These are phyloP conservation scores for Rousettus madagascariensis DNA, from an alignment of 2,797 vertebrate species.

Conservation along the genomic window DNA sequence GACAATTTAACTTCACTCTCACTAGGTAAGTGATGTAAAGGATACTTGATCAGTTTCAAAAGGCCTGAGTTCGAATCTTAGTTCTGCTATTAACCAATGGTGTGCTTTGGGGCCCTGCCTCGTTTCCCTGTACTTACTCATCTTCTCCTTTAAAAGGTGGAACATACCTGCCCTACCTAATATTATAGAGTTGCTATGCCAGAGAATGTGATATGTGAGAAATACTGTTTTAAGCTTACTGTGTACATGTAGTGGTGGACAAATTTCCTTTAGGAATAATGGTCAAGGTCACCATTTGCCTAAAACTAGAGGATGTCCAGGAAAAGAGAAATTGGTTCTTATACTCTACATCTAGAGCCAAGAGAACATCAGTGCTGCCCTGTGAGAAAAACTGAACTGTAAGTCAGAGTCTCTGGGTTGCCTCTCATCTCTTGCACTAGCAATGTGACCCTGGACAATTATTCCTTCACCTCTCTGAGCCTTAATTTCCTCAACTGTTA, in stretches of 20 bases:
- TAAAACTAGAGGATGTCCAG: background rate
- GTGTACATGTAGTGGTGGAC: background rate
- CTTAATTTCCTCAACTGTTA: constrained; percentile 19
- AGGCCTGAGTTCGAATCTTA: background rate
- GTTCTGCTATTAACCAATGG: background rate
- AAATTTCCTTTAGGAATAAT: background rate
- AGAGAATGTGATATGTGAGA: background rate
- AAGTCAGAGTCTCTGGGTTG: background rate
- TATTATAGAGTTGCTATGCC: background rate
- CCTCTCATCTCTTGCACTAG: background rate
- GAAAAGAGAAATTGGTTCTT: background rate
- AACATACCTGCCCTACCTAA: background rate
- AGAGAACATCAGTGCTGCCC: background rate
- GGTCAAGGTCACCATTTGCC: background rate
- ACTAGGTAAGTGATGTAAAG: background rate
- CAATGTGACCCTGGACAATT: background rate
- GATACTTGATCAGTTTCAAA: background rate
- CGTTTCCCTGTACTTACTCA: background rate
- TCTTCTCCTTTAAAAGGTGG: background rate
- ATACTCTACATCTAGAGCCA: background rate
- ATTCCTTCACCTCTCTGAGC: background rate
- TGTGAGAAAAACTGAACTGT: background rate
- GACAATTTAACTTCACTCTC: background rate
- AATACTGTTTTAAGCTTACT: background rate
- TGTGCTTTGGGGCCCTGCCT: background rate